phyloP scores from a whole-genome alignment of 2,113 vertebrate genomes.

The Isurus oxyrinchus region DNA sequence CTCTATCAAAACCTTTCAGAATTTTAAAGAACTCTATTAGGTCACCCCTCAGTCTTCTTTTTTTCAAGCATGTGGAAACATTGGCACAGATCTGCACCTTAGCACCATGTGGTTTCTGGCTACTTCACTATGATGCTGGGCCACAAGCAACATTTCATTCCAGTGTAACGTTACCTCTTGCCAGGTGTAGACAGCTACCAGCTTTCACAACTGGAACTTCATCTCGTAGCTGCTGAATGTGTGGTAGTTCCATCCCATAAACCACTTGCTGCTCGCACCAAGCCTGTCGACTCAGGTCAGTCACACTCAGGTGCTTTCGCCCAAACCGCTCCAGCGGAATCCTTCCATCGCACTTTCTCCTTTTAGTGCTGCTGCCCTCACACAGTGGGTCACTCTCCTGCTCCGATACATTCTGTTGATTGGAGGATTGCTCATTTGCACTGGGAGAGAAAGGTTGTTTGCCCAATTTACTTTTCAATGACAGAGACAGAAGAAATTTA shows the following conservation, averaged over 20 bases:
- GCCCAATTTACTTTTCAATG: not conserved
- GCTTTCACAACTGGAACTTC: constrained; percentile 46
- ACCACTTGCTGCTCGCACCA: constrained; percentile 65
- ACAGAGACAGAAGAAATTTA: not conserved
- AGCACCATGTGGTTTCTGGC: not conserved
- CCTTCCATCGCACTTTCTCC: not conserved
- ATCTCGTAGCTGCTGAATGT: constrained; percentile 40
- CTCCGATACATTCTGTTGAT: not conserved
- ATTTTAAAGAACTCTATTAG: too few relatives aligned
- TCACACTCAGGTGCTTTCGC: constrained; percentile 55
- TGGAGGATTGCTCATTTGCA: not conserved
- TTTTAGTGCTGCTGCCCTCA: constrained; percentile 35
- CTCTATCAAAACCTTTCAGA: too few relatives aligned
- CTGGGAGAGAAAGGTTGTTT: not conserved
- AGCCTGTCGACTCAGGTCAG: constrained; percentile 54
- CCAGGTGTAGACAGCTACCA: constrained; percentile 58
- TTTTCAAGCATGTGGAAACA: not conserved
- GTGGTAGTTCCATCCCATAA: constrained; percentile 52
- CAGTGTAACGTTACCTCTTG: constrained; percentile 48
- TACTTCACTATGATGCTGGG: not conserved
- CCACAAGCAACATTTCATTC: not conserved
- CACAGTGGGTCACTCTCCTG: too few relatives aligned
- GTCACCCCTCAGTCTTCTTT: too few relatives aligned
- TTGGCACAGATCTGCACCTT: not conserved
- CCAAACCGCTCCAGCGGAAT: constrained; percentile 52